Conservation (phyloP, 2,113 vertebrate genomes). For the Corapipo altera region DNA sequence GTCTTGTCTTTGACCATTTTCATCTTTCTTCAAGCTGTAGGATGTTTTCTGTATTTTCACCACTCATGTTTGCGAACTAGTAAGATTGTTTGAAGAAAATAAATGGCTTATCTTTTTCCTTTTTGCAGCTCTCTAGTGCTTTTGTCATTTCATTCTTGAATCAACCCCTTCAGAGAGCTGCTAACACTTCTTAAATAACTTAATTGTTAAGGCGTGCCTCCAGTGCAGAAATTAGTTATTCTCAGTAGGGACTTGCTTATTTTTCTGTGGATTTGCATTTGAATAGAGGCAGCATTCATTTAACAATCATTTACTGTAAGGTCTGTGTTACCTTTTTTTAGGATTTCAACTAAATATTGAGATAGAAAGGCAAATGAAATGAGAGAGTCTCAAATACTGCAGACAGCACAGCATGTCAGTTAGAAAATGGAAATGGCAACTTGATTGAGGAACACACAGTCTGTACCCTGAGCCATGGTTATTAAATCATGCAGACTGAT, state of each 20-base stretch:
- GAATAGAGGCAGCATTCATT: not conserved
- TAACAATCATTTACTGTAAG: not conserved
- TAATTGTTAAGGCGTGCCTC: not conserved
- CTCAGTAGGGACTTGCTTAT: not conserved
- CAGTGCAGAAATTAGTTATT: not conserved
- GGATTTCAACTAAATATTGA: not conserved
- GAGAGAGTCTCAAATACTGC: not conserved
- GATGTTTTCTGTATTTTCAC: not conserved
- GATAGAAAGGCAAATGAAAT: not conserved
- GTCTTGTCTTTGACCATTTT: not conserved
- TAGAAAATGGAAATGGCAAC: not conserved
- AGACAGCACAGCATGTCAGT: not conserved
- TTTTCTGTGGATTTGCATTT: not conserved
- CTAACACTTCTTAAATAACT: not conserved
- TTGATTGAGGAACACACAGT: not conserved
- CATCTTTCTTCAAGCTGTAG: not conserved
- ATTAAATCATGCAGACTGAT: not conserved
- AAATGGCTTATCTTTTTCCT: not conserved
- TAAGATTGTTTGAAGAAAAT: not conserved
- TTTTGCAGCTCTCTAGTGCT: not conserved
- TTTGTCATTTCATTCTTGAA: not conserved
- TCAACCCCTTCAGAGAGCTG: not conserved
- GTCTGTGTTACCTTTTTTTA: not conserved
- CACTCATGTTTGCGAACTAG: not conserved
- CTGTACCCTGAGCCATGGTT: not conserved